Base-by-base conservation (phyloP, 2,888 invertebrate genomes). In the Dryobotodes eremita region DNA sequence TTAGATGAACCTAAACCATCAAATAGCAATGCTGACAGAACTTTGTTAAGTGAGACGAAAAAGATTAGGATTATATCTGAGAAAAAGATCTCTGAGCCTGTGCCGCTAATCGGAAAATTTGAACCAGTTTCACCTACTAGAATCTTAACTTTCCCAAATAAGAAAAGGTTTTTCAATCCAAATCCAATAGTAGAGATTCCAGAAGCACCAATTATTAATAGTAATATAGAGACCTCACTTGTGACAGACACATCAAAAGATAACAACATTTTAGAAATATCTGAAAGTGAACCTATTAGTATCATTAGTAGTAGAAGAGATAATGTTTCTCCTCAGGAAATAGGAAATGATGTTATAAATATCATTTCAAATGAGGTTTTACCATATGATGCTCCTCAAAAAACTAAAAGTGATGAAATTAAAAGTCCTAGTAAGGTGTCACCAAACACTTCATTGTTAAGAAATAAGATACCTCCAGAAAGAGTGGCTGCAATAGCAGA, bases 21-120 rank as follows among this genome's bases (percentile, higher is more conserved):
- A 23, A 48, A 69, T 17, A 26, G 36, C 36, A 68, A 64, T 65
- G 48, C 69, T 62, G 15, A 77, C 46, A 76, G 57, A 68, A 79
- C 88, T 89, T 26, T 75, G 13, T 17, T 66, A 59, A 89, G 90
- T 23, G 91, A 90, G 71, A 76, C 86, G 88, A 90, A 92, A 64
- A 94, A 90, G 89, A 90, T 96, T 13, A 92, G 86, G 84, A 96
- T 96, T 75, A 83, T 96, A 88, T 95, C 95, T 59, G 94, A 96
- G 85, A 93, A 94, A 84, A 94, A 90, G 80, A 92, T 96, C 68
- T 89, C 87, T 36, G 85, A 92, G 31, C 94, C 94, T 31, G 76
- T 95, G 13, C 74, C 90, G 36, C 42, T 94, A 8, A 85, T 82
- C 62, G 92, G 92, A 20, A 90, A 91, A 76, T 89, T 96, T 62